phyloP scores from a whole-genome alignment of 2,888 invertebrate genomes.

The Tribolium freemani region DNA sequence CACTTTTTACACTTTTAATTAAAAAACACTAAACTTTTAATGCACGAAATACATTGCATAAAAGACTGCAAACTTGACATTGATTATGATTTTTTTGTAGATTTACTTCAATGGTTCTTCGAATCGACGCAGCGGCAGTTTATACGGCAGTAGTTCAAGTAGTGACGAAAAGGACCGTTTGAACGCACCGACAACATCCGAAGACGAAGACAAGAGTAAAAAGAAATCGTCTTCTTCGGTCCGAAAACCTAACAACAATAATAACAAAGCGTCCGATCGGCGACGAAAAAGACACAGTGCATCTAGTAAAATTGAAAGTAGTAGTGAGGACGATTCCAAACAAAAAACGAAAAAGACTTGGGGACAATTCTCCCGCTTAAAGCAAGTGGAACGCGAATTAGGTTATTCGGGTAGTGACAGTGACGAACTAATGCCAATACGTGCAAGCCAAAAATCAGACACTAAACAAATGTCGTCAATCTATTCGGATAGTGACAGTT shows the following conservation, averaged over 20 bases:
- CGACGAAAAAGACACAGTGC: conserved; percentile 61
- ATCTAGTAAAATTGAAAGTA: conserved; percentile 70
- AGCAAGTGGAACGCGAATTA: conserved; percentile 83
- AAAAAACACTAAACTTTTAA: too few species aligned
- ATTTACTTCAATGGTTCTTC: conserved; percentile 82
- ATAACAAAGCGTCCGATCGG: conserved; percentile 57
- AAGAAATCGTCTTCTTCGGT: conserved; percentile 46
- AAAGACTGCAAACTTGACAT: too few species aligned
- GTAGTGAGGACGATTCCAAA: conserved; percentile 75
- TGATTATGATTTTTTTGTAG: not conserved
- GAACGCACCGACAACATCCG: conserved; percentile 67
- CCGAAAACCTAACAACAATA: conserved; percentile 56
- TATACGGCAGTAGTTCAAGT: conserved; percentile 76
- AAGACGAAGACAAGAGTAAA: conserved; percentile 72
- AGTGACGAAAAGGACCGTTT: conserved; percentile 62
- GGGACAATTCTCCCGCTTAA: conserved; percentile 67
- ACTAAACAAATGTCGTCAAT: conserved; percentile 76
- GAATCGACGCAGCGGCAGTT: conserved; percentile 74
- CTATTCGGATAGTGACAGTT: conserved; percentile 84
- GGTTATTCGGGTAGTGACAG: conserved; percentile 81
- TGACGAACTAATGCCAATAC: conserved; percentile 81
- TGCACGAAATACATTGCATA: too few species aligned
- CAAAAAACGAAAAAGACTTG: conserved; percentile 67
- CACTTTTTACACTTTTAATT: too few species aligned
- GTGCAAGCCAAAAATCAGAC: conserved; percentile 66